Conservation (phyloP, 2,113 vertebrate genomes). For the Rousettus leschenaultii region DNA sequence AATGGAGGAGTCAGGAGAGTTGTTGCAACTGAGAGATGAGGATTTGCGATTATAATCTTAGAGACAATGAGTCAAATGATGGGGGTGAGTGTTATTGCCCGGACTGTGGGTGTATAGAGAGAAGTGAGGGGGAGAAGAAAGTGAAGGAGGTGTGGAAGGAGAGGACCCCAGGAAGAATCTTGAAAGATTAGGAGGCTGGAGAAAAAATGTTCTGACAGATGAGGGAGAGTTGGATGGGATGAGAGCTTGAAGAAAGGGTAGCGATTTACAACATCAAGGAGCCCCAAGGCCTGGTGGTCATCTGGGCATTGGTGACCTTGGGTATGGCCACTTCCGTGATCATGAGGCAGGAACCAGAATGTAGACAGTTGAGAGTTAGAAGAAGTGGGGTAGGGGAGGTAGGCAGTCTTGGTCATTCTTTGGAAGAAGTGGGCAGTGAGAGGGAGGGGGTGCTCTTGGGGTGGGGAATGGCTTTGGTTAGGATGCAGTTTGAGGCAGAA, state of each 20-base stretch:
- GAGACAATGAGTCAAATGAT: not conserved
- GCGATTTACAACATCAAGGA: not conserved
- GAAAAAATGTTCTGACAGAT: not conserved
- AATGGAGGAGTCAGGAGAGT: not conserved
- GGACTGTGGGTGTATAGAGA: not conserved
- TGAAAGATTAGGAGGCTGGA: not conserved
- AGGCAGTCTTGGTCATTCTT: not conserved
- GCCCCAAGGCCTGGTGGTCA: not conserved
- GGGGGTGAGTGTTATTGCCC: not conserved
- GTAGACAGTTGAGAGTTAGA: not conserved
- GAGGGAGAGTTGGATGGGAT: not conserved
- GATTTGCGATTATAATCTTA: not conserved
- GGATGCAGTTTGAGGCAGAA: not conserved
- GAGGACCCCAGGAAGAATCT: not conserved
- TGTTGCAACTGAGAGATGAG: not conserved
- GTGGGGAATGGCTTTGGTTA: not conserved
- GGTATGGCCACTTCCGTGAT: not conserved
- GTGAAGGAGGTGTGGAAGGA: not conserved
- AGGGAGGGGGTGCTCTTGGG: not conserved
- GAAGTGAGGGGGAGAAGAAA: not conserved
- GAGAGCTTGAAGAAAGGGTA: not conserved
- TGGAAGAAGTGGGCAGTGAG: not conserved
- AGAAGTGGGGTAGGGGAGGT: not conserved
- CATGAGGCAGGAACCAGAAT: not conserved
- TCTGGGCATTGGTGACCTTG: not conserved